Conservation (phyloP, 2,797 vertebrate species). For the Distichodus sexfasciatus region DNA sequence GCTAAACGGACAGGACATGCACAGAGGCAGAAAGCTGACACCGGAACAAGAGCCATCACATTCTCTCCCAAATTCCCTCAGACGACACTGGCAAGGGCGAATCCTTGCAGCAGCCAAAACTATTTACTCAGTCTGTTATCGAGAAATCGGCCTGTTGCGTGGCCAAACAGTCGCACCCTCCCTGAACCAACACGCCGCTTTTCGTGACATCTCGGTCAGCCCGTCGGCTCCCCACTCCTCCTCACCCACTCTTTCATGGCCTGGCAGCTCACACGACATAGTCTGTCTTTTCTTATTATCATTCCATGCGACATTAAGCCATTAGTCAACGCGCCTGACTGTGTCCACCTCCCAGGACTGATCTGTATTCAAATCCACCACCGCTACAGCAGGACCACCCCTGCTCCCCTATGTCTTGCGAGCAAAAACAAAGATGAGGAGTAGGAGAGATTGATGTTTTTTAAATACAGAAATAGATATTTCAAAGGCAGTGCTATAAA, state of each 20-base stretch:
- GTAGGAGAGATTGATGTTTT: not conserved
- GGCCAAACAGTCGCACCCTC: not conserved
- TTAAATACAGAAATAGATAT: constrained; percentile 19
- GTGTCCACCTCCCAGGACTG: constrained; percentile 2
- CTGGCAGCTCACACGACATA: not conserved
- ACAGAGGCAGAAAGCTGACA: not conserved
- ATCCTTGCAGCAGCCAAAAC: not conserved
- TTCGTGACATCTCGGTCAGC: constrained; percentile 10
- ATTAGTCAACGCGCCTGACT: constrained; percentile 8
- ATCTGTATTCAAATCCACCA: constrained; percentile 8
- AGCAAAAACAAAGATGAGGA: not conserved
- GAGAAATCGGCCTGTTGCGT: not conserved
- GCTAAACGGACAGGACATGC: not conserved
- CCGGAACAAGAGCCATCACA: not conserved
- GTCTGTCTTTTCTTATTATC: constrained; percentile 9
- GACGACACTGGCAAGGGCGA: not conserved
- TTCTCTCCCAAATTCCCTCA: not conserved
- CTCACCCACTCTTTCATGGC: not conserved
- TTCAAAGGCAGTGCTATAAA: constrained; percentile 18
- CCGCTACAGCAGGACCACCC: not conserved
- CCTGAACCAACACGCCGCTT: not conserved
- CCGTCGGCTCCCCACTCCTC: no score
- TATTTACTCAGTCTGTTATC: constrained; percentile 14
- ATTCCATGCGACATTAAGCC: constrained; percentile 17
- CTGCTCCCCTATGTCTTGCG: not conserved